Percentiles rank a stretch among this genome's conserved stretches.
Evolutionary conservation across 2,888 invertebrate genomes (phyloP).

Genomic region (Mythimna ferrago): DNA sequence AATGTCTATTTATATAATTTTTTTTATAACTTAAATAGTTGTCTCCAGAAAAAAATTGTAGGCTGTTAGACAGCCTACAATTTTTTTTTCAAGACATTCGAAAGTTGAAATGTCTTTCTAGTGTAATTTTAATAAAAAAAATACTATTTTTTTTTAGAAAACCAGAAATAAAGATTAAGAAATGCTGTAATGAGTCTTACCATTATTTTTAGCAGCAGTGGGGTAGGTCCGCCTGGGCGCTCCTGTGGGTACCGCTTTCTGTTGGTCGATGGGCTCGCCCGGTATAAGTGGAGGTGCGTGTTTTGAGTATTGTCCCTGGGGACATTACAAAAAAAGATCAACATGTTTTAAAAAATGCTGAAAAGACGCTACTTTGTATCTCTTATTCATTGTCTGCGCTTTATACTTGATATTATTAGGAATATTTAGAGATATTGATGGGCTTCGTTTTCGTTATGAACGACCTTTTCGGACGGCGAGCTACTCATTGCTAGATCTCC

Average conservation of each 20-base stretch:
- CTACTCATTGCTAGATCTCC: too few species aligned
- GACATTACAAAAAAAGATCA: conserved; percentile 12
- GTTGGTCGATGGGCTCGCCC: conserved; percentile 81
- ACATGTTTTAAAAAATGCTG: neutral
- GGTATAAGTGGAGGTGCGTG: conserved; percentile 79
- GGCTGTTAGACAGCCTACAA: too few species aligned
- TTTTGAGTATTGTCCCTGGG: conserved; percentile 87
- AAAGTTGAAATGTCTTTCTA: too few species aligned
- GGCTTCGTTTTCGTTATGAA: neutral
- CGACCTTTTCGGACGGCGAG: too few species aligned
- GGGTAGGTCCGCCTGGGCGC: conserved; percentile 86
- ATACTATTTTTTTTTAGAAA: neutral
- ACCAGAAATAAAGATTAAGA: too few species aligned
- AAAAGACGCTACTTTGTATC: neutral
- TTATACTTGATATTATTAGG: neutral
- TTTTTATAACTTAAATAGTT: too few species aligned
- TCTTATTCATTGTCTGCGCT: neutral
- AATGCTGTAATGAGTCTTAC: conserved; percentile 59
- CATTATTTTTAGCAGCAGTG: conserved; percentile 73
- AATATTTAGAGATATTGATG: neutral
- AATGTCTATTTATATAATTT: too few species aligned
- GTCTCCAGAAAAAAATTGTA: too few species aligned
- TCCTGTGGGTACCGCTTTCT: conserved; percentile 88
- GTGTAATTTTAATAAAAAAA: too few species aligned
- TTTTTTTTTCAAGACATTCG: too few species aligned